phyloP scores from a whole-genome alignment of 2,888 invertebrate genomes.

The Hesperia comma region DNA sequence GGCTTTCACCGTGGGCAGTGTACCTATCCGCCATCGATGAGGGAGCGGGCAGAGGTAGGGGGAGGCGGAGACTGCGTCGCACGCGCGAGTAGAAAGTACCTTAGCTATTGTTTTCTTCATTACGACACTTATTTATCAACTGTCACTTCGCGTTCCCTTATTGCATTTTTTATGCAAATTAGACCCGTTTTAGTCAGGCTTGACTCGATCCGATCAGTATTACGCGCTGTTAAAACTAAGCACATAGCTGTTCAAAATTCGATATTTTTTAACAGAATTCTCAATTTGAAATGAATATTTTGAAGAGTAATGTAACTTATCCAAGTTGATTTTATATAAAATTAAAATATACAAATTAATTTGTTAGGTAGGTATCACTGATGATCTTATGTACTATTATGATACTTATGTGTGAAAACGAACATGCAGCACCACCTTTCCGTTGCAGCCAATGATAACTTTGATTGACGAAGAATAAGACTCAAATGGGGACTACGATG shows the following conservation, averaged over 20 bases:
- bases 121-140: conserved; percentile 76
- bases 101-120: conserved; percentile 76
- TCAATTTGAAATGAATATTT: too few species aligned
- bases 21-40: conserved; percentile 48
- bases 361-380: too few species aligned
- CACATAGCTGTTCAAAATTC: neutral
- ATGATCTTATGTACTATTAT: too few species aligned
- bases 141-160: conserved; percentile 63
- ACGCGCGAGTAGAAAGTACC: conserved; percentile 75
- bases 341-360: too few species aligned
- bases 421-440: too few species aligned
- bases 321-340: too few species aligned
- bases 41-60: conserved; percentile 45
- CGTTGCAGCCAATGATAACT: too few species aligned
- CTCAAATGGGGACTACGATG: too few species aligned
- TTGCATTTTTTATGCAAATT: conserved; percentile 72
- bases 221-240: conserved; percentile 13
- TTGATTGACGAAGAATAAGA: too few species aligned
- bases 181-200: conserved; percentile 43
- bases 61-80: conserved; percentile 51
- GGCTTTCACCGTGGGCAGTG: conserved; percentile 74
- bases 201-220: conserved; percentile 42
- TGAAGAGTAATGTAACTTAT: too few species aligned
- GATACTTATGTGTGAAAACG: too few species aligned
- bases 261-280: neutral